Conservation (phyloP, 2,113 vertebrate genomes). For the Plectropomus leopardus region DNA sequence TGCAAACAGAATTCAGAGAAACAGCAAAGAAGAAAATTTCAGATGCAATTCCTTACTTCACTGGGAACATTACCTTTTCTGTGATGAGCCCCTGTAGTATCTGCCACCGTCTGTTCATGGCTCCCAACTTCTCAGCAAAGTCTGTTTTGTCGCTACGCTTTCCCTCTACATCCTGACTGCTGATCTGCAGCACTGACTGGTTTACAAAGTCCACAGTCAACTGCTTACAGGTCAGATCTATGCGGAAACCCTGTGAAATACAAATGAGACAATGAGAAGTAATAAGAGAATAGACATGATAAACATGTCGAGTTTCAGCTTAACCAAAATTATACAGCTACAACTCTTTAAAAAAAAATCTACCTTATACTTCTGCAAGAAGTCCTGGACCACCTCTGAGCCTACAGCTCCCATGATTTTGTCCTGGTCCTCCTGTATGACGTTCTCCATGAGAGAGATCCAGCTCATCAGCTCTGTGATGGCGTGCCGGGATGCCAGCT, state of each 20-base stretch:
- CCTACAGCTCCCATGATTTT: conserved; percentile 91
- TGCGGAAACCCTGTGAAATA: conserved; percentile 91
- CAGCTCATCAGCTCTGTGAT: conserved; percentile 96
- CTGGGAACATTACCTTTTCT: conserved; percentile 87
- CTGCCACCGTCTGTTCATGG: conserved; percentile 97
- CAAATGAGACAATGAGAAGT: conserved; percentile 13
- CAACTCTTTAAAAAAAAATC: not conserved
- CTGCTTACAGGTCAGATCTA: conserved; percentile 97
- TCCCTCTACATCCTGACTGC: conserved; percentile 96
- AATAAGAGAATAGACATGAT: not conserved
- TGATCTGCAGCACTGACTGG: conserved; percentile 96
- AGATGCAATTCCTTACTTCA: not conserved
- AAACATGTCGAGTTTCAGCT: not conserved
- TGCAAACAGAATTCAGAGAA: conserved; percentile 2
- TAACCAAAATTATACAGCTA: not conserved
- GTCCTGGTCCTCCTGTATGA: conserved; percentile 92
- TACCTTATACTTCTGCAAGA: conserved; percentile 97
- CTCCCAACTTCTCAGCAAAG: conserved; percentile 95
- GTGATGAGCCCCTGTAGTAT: conserved; percentile 91
- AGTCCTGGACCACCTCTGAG: conserved; percentile 88
- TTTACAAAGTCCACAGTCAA: conserved; percentile 98
- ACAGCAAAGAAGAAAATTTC: not conserved
- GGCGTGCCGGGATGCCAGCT: conserved; percentile 94
- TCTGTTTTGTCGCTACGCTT: conserved; percentile 97
- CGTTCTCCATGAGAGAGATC: conserved; percentile 96